A percentile compares a stretch with the other conserved stretches of the same genome.
Conservation (phyloP, 2,113 vertebrate genomes). For the Odocoileus hemionus region DNA sequence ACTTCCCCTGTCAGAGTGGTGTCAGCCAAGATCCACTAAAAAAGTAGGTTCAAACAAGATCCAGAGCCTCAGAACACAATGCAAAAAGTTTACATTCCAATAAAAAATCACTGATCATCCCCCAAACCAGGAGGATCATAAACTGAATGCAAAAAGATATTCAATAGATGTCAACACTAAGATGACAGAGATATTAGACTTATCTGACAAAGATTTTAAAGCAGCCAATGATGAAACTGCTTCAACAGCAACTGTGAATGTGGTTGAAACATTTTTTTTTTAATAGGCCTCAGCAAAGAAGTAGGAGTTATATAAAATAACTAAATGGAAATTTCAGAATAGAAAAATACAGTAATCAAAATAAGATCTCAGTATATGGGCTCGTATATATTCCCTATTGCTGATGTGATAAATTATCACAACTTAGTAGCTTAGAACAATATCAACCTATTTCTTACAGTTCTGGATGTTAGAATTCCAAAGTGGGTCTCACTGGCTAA, state of each 20-base stretch:
- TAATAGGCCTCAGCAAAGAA: background rate
- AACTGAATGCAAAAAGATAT: background rate
- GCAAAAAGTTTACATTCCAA: background rate
- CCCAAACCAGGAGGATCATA: background rate
- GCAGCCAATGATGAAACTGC: background rate
- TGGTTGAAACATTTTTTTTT: background rate
- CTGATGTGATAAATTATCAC: background rate
- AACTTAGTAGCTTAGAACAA: background rate
- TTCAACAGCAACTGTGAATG: background rate
- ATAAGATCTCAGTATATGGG: background rate
- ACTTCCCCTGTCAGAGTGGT: background rate
- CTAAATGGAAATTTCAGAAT: background rate
- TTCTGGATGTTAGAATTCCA: background rate
- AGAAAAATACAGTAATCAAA: background rate
- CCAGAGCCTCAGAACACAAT: background rate
- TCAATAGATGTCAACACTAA: background rate
- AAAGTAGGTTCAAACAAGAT: background rate
- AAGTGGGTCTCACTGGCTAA: background rate
- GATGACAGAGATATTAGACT: background rate
- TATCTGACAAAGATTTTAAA: background rate
- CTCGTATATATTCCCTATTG: background rate
- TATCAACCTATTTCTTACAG: background rate
- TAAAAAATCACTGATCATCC: background rate
- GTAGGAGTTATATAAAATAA: background rate
- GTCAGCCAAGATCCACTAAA: background rate